Evolutionary conservation across 2,888 invertebrate genomes (phyloP).

Genomic region (Perdita meconis): DNA sequence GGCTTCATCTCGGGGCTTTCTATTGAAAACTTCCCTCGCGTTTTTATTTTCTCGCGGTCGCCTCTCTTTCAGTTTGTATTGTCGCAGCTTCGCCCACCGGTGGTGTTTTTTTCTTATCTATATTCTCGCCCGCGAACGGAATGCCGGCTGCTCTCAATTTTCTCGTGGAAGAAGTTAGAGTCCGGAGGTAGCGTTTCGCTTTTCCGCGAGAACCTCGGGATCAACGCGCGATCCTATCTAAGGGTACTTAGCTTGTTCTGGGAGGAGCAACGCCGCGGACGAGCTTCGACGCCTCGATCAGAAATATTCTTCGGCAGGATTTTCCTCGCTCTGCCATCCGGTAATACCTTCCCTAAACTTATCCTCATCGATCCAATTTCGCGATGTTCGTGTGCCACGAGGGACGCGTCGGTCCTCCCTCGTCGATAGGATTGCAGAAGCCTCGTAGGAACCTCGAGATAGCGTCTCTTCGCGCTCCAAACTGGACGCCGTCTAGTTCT

Average conservation of each 20-base stretch:
- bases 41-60: neutral
- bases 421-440: neutral
- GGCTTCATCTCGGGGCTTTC: too few relatives aligned
- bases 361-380: constrained; percentile 38
- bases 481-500: neutral
- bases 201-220: neutral
- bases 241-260: neutral
- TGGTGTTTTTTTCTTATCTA: constrained; percentile 21
- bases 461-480: constrained; percentile 37
- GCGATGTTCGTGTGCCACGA: constrained; percentile 7
- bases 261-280: neutral
- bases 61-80: too few relatives aligned
- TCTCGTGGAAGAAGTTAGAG: neutral
- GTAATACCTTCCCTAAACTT: constrained; percentile 26
- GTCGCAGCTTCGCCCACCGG: too few relatives aligned
- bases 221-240: neutral
- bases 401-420: neutral
- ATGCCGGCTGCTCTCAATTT: constrained; percentile 26
- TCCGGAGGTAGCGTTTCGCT: constrained; percentile 9
- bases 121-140: neutral
- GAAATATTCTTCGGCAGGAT: neutral
- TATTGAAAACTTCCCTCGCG: neutral
- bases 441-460: constrained; percentile 3
- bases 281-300: constrained; percentile 40
- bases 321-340: neutral